Base-by-base conservation (phyloP, 2,113 vertebrate genomes). In the Cochlearius cochlearius region DNA sequence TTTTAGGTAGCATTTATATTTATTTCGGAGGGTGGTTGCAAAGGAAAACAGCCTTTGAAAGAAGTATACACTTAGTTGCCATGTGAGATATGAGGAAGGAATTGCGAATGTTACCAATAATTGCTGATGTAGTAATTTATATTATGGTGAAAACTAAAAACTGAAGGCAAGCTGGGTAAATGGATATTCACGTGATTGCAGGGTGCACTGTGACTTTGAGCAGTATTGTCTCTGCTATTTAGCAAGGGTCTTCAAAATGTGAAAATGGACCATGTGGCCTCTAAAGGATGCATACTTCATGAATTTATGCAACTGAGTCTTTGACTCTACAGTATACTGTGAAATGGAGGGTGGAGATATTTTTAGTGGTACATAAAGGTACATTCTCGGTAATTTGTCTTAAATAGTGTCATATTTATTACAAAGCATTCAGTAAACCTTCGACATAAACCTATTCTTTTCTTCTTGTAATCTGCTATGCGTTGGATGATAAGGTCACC, bases 391-490 rank as follows among this genome's bases (percentile, higher is more conserved):
- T 50, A 52, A 75, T 34, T 69, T 52, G 7, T 49, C 20, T 71
- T 66, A 49, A 59, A 34, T 43, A 26, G 5, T 0, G 1, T 38
- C 27, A 9, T 60, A 34, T 41, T 27, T 86, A 56, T 50, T 53
- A 23, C 23, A 55, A 47, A 34, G 5, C 11, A 45, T 18, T 63
- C n/a, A 45, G 49, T 50, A 77, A 87, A 69, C 20, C 4, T 41
- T 34, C 39, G 50, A 5, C 15, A 16, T 60, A 67, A 78, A 50
- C 0, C 2, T 59, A 0, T 38, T 47, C 3, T 53, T 55, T 67
- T 11, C 13, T 78, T 32, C 26, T 17, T 49, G 22, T 30, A n/a
- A 26, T 34, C 23, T 0, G 0, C 5, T 43, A 4, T 27, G 22
- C 10, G n/a, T 38, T 78, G 36, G 9, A 32, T 47, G 32, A 18